Conservation (phyloP, 2,113 vertebrate genomes). For the Aix galericulata region DNA sequence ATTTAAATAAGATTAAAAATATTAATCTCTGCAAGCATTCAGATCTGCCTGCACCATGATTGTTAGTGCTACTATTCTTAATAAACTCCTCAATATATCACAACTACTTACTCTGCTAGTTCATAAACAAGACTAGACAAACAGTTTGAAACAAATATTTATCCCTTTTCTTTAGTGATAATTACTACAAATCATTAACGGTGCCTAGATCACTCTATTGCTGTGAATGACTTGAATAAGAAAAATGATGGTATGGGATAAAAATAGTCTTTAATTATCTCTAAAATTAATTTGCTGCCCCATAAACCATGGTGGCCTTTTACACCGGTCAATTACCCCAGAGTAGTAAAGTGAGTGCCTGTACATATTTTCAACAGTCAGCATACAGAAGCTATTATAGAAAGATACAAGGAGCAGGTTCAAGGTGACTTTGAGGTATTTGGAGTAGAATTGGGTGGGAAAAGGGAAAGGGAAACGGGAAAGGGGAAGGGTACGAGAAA, state of each 20-base stretch:
- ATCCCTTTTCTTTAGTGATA: conserved; percentile 1
- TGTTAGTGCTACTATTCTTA: not conserved
- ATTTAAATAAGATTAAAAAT: not conserved
- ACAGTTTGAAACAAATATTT: not conserved
- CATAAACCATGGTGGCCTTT: conserved; percentile 4
- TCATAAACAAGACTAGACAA: not conserved
- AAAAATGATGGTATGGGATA: conserved; percentile 4
- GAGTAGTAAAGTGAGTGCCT: not conserved
- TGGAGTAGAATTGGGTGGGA: not conserved
- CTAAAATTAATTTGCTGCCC: conserved; percentile 34
- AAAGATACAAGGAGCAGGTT: not conserved
- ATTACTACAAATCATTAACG: not conserved
- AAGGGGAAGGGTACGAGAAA: not conserved
- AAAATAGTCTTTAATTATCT: conserved; percentile 53
- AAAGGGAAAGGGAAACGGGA: not conserved
- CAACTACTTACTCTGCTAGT: not conserved
- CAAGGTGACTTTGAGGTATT: not conserved
- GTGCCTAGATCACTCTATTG: not conserved
- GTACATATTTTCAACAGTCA: conserved; percentile 9
- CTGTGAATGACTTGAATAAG: not conserved
- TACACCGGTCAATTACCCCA: not conserved
- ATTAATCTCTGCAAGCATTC: not conserved
- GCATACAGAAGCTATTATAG: not conserved
- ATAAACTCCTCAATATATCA: not conserved
- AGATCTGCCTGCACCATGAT: not conserved